Evolutionary conservation across 2,113 vertebrate species (phyloP).

Genomic region (Baryphthengus martii): DNA sequence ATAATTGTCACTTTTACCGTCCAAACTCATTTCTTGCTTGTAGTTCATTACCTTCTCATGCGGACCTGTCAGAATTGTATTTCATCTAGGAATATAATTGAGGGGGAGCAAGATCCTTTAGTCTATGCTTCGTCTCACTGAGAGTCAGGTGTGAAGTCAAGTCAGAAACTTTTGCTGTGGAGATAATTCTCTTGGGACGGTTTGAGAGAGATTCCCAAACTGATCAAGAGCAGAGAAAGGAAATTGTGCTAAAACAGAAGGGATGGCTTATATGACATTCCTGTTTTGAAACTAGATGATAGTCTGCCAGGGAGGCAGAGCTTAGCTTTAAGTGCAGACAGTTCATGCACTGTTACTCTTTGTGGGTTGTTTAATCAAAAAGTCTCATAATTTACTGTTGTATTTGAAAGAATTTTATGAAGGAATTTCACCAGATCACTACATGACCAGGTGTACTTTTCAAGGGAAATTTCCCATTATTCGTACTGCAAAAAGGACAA

Average conservation of each 20-base stretch:
- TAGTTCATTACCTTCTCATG: background rate
- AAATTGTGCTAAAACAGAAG: slow-evolving; percentile 11
- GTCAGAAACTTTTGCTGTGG: background rate
- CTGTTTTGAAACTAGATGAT: background rate
- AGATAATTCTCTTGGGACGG: background rate
- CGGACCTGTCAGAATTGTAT: background rate
- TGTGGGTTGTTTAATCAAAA: background rate
- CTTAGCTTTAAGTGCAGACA: background rate
- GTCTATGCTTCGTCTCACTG: background rate
- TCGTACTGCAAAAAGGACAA: background rate
- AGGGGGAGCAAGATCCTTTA: background rate
- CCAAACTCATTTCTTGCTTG: slow-evolving; percentile 9
- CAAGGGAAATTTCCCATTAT: background rate
- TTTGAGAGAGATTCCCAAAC: background rate
- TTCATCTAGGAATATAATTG: background rate
- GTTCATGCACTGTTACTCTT: background rate
- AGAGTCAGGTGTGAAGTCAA: slow-evolving; percentile 1
- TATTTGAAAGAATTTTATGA: background rate
- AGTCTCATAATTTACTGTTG: background rate
- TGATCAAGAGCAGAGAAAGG: background rate
- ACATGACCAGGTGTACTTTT: background rate
- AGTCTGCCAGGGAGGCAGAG: background rate
- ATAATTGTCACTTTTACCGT: slow-evolving; percentile 17
- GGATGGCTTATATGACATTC: background rate
- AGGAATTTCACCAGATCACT: background rate